Evolutionary conservation across 2,797 vertebrate genomes (phyloP).

Genomic region (Sciurus carolinensis): DNA sequence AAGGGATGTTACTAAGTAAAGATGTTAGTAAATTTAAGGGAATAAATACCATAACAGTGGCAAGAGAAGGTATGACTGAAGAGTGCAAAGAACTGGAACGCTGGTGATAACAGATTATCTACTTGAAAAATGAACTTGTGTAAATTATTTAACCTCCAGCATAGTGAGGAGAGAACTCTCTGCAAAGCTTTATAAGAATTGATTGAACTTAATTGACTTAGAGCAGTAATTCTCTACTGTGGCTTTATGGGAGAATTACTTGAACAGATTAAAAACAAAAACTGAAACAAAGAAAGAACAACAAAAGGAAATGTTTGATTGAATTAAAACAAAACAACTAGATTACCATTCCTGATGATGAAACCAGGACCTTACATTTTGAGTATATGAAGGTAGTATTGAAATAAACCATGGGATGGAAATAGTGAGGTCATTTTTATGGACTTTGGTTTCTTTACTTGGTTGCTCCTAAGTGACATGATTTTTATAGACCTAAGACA

Average conservation of each 20-base stretch:
- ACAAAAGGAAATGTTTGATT: background rate
- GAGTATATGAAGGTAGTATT: background rate
- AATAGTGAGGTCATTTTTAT: background rate
- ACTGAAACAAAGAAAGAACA: background rate
- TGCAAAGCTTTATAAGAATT: background rate
- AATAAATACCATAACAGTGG: background rate
- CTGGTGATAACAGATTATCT: background rate
- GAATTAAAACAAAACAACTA: background rate
- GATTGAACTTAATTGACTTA: background rate
- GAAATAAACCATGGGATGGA: background rate
- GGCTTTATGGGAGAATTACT: background rate
- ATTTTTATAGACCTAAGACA: background rate
- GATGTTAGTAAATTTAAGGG: background rate
- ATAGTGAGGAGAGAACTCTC: background rate
- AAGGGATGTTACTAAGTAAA: background rate
- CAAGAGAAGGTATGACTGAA: background rate
- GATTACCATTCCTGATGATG: background rate
- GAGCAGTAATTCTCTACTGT: background rate
- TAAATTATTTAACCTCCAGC: background rate
- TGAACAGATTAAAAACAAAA: slow-evolving; percentile 23
- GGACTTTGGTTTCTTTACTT: background rate
- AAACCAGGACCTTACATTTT: background rate
- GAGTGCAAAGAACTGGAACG: background rate
- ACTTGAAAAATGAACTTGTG: background rate
- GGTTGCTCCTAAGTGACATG: background rate